Conservation (phyloP, 2,888 invertebrate genomes). For the Dolichopus griseipennis region DNA sequence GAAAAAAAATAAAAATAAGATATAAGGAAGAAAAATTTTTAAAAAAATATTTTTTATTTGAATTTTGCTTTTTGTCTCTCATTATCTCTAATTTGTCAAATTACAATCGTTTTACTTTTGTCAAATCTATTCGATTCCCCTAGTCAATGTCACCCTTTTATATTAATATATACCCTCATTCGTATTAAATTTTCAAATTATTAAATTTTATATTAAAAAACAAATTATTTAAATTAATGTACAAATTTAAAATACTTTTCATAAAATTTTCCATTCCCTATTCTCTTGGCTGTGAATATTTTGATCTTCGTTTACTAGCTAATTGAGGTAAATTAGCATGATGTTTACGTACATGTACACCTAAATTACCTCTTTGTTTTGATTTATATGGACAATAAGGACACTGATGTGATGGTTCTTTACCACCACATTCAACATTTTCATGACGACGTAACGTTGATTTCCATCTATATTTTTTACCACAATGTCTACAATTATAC, state of each 20-base stretch:
- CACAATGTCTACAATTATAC: conserved; percentile 61
- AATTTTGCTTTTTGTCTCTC: no score
- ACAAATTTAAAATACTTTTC: neutral
- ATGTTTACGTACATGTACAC: conserved; percentile 70
- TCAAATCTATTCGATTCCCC: no score
- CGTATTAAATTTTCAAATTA: neutral
- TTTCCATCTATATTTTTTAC: conserved; percentile 77
- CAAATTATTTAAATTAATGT: neutral
- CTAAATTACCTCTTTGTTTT: conserved; percentile 69
- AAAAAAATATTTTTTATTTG: no score
- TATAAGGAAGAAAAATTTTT: no score
- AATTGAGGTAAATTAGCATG: conserved; percentile 46
- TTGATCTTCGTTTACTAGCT: conserved; percentile 37
- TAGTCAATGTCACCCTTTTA: no score
- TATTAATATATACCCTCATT: neutral
- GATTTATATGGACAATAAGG: conserved; percentile 68
- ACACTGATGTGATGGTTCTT: conserved; percentile 70
- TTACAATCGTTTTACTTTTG: no score
- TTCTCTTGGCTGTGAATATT: conserved; percentile 29
- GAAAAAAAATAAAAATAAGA: neutral
- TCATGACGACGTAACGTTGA: conserved; percentile 73
- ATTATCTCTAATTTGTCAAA: no score
- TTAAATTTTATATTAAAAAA: neutral
- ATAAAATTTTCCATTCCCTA: conserved; percentile 10
- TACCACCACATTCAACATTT: conserved; percentile 73